Evolutionary conservation across 2,797 vertebrate species (phyloP).

Genomic region (Falco novaeseelandiae): DNA sequence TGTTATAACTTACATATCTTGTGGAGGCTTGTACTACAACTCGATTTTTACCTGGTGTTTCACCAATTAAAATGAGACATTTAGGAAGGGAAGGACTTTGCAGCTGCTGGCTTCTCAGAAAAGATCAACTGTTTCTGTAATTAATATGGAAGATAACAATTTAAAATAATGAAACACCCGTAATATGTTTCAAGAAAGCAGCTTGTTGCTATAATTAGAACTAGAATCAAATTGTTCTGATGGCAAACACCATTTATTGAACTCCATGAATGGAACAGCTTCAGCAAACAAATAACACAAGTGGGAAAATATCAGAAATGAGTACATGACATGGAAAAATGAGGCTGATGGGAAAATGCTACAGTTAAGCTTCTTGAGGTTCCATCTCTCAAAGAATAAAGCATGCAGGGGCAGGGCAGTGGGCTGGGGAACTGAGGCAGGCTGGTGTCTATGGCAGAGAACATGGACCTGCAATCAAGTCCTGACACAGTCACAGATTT

Average conservation of each 20-base stretch:
- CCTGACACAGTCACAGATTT: not conserved
- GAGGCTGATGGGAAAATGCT: not conserved
- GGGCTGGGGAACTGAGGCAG: not conserved
- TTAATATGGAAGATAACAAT: slow-evolving; percentile 78
- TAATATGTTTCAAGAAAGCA: slow-evolving; percentile 76
- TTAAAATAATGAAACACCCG: slow-evolving; percentile 78
- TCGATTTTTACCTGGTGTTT: slow-evolving; percentile 78
- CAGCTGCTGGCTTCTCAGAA: slow-evolving; percentile 74
- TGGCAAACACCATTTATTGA: slow-evolving; percentile 78
- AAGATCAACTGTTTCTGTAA: slow-evolving; percentile 77
- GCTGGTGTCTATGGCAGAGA: not conserved
- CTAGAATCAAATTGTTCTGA: slow-evolving; percentile 78
- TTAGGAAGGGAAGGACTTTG: slow-evolving; percentile 62
- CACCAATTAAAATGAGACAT: slow-evolving; percentile 76
- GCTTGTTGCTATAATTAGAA: slow-evolving; percentile 81
- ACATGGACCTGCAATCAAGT: not conserved
- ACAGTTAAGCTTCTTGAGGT: not conserved
- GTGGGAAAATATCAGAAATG: slow-evolving; percentile 33
- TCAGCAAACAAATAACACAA: slow-evolving; percentile 65
- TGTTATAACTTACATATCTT: not conserved
- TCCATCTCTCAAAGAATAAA: not conserved
- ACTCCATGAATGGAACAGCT: slow-evolving; percentile 50
- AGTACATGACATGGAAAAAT: not conserved
- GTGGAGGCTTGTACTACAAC: slow-evolving; percentile 20
- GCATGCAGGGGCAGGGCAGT: not conserved